These are phyloP conservation scores for Apogon hyalosoma DNA, from an alignment of 2,797 vertebrate species.

Conservation along the genomic window DNA sequence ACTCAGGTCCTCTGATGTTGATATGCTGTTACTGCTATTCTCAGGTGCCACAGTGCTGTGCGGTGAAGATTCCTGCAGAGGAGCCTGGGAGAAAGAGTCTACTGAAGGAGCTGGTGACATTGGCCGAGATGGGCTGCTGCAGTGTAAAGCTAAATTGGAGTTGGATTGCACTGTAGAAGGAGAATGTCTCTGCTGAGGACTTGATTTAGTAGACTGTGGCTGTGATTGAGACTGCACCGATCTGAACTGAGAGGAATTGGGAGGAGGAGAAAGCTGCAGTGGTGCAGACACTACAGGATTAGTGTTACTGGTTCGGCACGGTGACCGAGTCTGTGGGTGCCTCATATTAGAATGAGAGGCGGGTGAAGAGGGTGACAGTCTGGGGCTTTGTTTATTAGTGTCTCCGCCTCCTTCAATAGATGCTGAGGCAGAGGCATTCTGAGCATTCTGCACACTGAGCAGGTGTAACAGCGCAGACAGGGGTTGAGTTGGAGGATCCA, in stretches of 20 bases:
- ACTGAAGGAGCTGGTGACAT: conserved; percentile 18
- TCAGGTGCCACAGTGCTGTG: conserved; percentile 41
- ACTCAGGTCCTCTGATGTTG: conserved; percentile 60
- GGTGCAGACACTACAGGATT: conserved; percentile 42
- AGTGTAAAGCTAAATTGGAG: conserved; percentile 56
- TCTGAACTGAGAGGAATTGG: conserved; percentile 52
- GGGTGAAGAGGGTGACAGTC: conserved; percentile 60
- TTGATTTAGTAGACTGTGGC: conserved; percentile 46
- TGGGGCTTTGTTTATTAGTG: conserved; percentile 70
- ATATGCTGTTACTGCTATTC: conserved; percentile 33
- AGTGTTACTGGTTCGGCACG: conserved; percentile 70
- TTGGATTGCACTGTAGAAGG: conserved; percentile 38
- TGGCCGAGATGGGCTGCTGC: conserved; percentile 41
- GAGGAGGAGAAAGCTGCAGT: conserved; percentile 58
- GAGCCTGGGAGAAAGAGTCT: conserved; percentile 53
- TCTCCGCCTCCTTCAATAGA: conserved; percentile 62
- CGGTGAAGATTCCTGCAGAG: conserved; percentile 43
- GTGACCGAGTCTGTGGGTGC: conserved; percentile 57
- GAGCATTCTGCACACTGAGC: conserved; percentile 84
- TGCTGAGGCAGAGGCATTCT: conserved; percentile 68
- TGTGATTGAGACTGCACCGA: conserved; percentile 57
- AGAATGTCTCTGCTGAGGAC: conserved; percentile 63
- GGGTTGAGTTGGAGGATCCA: conserved; percentile 82
- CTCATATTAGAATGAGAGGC: conserved; percentile 47
- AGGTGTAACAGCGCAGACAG: conserved; percentile 85